phyloP scores from a whole-genome alignment of 2,888 invertebrate genomes.

The Campoplex capitator region DNA sequence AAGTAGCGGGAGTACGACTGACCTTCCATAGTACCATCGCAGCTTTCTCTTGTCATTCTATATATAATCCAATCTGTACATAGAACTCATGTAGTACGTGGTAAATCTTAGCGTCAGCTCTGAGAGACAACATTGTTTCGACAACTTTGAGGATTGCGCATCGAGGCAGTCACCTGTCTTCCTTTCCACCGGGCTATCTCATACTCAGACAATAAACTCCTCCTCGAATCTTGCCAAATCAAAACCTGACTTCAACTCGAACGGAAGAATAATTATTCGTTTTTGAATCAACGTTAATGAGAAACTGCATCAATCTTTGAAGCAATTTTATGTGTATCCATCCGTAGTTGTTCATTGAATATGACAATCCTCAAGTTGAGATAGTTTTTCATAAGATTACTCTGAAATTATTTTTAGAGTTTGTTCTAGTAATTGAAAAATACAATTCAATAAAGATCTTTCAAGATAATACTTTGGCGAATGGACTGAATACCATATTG shows the following conservation, averaged over 20 bases:
- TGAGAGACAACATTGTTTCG: conserved; percentile 54
- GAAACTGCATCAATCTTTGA: neutral
- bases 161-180: conserved; percentile 42
- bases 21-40: conserved; percentile 46
- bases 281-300: neutral
- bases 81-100: conserved; percentile 12
- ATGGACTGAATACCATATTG: neutral
- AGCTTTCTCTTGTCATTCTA: conserved; percentile 33
- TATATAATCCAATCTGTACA: conserved; percentile 12
- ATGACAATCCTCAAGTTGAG: neutral
- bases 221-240: conserved; percentile 34
- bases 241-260: neutral
- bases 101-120: conserved; percentile 52
- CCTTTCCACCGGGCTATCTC: conserved; percentile 30
- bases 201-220: conserved; percentile 36
- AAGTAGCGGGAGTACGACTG: conserved; percentile 65
- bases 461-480: neutral
- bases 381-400: neutral
- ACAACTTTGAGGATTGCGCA: conserved; percentile 53
- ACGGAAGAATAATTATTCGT: neutral
- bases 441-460: neutral
- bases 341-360: neutral
- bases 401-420: neutral
- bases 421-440: neutral
- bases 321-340: neutral